phyloP scores from a whole-genome alignment of 1,140 invertebrate species.

The Mizuhopecten yessoensis region DNA sequence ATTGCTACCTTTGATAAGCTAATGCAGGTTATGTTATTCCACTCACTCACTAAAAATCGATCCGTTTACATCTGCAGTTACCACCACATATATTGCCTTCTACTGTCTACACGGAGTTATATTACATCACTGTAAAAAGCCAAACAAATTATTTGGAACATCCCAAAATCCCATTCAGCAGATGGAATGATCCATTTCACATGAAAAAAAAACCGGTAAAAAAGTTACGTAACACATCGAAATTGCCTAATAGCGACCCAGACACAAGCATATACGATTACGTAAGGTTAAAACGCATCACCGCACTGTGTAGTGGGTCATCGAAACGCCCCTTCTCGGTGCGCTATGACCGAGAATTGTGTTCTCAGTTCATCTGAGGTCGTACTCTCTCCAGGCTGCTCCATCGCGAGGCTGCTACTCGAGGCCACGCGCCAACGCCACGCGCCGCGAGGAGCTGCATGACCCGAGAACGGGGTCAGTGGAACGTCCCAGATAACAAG shows the following conservation, averaged over 20 bases:
- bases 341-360: neutral
- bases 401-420: constrained; percentile 22
- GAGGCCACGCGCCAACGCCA: constrained; percentile 28
- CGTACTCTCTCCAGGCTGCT: constrained; percentile 2
- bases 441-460: constrained; percentile 26
- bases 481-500: constrained; percentile 32
- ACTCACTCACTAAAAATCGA: no score
- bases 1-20: no score
- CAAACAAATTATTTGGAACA: neutral
- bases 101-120: neutral
- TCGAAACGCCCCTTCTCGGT: neutral
- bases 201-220: neutral
- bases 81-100: no score
- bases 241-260: neutral
- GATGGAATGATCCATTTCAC: neutral
- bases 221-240: constrained; percentile 20
- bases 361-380: constrained; percentile 24
- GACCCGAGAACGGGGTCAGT: constrained; percentile 30
- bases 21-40: no score
- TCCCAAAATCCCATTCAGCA: neutral
- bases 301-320: neutral
- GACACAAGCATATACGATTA: neutral
- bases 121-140: neutral
- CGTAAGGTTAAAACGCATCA: constrained; percentile 8
- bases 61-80: no score